Evolutionary conservation across 2,113 vertebrate genomes (phyloP), one percentile per base, ranked within the genome.

Genomic region (Charadrius vociferus): DNA sequence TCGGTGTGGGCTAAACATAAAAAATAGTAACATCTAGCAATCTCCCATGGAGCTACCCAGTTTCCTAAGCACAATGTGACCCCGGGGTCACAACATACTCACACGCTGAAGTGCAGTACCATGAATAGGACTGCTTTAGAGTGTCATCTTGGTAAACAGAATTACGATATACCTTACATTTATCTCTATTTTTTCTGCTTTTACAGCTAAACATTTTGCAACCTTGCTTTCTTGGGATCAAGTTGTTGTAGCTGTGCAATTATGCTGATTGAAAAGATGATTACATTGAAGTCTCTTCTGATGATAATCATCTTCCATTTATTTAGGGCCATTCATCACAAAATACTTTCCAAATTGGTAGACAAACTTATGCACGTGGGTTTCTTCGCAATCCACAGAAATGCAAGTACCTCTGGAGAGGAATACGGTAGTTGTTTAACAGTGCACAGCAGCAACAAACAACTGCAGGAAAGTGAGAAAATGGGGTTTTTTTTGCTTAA

Each of bases 211-310:
- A 72, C 58, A 15, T 47, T 63, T 43, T 39, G 23, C 71, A 83
- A 39, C 80, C 59, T 53, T 24, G 72, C 26, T 94, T 68, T 39
- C 62, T 32, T 19, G 52, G 78, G 73, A 22, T 89, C 32, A 43
- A 49, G 93, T 95, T 82, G 90, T 88, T 82, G 79, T 19, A 81
- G 53, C 87, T 84, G 68, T 86, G 81, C 43, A 82, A 89, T 92
- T 94, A 68, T 1, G 34, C 71, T 82, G 91, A 70, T 90, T 92
- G 65, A 71, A 49, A 89, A 94, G 93, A 45, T 52, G 41, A 90
- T 96, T 93, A 67, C 19, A 2, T 30, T 70, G 72, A 88, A 86
- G 71, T 34, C 56, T 73, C 83, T 80, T 82, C 26, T 93, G 73
- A 55, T 67, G 86, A 75, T 91, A 86, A 61, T 87, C 53, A 41